These are phyloP conservation scores for Ephydatia muelleri DNA, from an alignment of 37 sponge, comb jelly and placozoan species.

Conservation along the genomic window DNA sequence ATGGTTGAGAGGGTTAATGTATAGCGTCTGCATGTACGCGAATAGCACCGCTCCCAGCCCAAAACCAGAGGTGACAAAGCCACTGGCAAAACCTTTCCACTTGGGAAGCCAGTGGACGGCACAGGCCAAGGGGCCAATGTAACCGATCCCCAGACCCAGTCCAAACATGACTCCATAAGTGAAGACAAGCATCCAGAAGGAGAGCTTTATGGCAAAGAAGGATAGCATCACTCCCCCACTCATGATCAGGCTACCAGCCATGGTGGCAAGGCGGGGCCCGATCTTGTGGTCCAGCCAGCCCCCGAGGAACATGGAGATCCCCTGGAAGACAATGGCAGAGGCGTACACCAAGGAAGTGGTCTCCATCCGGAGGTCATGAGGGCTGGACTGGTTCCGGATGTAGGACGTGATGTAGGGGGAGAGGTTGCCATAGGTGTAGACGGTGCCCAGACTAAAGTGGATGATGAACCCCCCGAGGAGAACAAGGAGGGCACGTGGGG, in stretches of 20 bases:
- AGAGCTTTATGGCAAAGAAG: constrained; percentile 47
- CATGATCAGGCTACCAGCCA: constrained; percentile 68
- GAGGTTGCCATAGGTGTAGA: constrained; percentile 84
- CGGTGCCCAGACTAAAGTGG: constrained; percentile 84
- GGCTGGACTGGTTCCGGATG: constrained; percentile 57
- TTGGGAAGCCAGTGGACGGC: constrained; percentile 86
- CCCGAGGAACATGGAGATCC: constrained; percentile 75
- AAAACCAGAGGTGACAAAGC: constrained; percentile 85
- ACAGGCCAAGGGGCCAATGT: constrained; percentile 71
- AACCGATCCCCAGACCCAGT: constrained; percentile 79
- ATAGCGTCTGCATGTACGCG: constrained; percentile 66
- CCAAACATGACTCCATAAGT: constrained; percentile 91
- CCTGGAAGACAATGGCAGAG: constrained; percentile 57
- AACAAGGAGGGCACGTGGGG: constrained; percentile 38
- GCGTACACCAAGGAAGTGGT: constrained; percentile 65
- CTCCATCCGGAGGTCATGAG: constrained; percentile 7
- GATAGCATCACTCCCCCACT: constrained; percentile 53
- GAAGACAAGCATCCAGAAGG: constrained; percentile 61
- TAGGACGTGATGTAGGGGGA: constrained; percentile 87
- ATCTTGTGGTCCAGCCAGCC: constrained; percentile 76
- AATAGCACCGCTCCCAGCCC: constrained; percentile 84
- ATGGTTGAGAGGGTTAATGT: constrained; percentile 78
- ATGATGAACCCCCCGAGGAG: constrained; percentile 69
- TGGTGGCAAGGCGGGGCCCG: constrained; percentile 75
- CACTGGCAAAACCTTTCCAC: constrained; percentile 82